Evolutionary conservation across 2,888 invertebrate species (phyloP).

Genomic region (Abscondita cerata): DNA sequence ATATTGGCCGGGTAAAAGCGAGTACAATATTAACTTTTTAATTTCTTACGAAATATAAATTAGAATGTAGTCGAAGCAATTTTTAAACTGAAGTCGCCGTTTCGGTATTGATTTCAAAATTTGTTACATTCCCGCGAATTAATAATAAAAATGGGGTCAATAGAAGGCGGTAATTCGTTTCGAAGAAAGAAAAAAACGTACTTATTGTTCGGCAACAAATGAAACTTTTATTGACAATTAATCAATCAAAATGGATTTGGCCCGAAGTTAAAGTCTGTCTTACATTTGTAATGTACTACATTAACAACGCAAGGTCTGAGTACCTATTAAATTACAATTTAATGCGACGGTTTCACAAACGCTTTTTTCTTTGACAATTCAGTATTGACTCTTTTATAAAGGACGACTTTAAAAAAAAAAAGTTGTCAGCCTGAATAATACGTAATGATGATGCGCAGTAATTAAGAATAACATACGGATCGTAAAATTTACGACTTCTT

Average conservation of each 20-base stretch:
- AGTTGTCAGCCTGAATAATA: constrained; percentile 22
- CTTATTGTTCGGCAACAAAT: neutral
- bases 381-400: neutral
- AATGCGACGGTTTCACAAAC: too few species aligned
- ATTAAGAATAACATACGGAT: constrained; percentile 28
- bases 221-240: constrained; percentile 3
- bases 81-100: constrained; percentile 5
- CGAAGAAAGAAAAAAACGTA: neutral
- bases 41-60: constrained; percentile 30
- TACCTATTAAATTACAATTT: too few species aligned
- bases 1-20: constrained; percentile 27
- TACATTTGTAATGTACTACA: too few species aligned
- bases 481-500: constrained; percentile 27
- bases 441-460: constrained; percentile 30
- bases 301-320: too few species aligned
- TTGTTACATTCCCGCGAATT: too few species aligned
- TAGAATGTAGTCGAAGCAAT: constrained; percentile 29
- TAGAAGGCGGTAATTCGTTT: neutral
- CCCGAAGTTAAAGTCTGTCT: neutral
- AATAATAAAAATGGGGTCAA: too few species aligned
- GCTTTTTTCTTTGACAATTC: neutral
- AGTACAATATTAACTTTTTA: constrained; percentile 31
- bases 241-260: constrained; percentile 1
- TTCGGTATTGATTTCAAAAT: constrained; percentile 3
- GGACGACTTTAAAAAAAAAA: constrained; percentile 5